Base-by-base conservation (phyloP, 2,888 invertebrate species). In the Willowsia nigromaculata region DNA sequence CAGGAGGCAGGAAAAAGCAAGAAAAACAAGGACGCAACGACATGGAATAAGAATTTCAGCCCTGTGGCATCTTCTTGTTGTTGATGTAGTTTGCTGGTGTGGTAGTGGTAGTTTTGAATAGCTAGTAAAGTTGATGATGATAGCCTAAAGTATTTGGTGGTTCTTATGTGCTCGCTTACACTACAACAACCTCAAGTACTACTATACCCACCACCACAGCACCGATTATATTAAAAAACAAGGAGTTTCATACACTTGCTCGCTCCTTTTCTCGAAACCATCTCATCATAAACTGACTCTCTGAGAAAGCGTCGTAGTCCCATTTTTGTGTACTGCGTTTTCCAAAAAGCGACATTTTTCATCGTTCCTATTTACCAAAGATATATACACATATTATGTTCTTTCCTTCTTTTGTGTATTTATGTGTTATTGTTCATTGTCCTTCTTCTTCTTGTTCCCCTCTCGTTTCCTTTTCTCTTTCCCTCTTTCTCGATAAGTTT, bases 361-460 rank as follows among this genome's bases (percentile, higher is more conserved):
- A 89, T 89, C 85, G 74, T 86, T 33, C 71, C 88, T 65, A 30
- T 71, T 53, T 83, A 25, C 62, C 40, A 74, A 74, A 47, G 27
- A 74, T 33, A 74, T 43, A 74, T 74, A 43, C 33, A 65, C 15
- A 33, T 56, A 56, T 56, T n/a, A 59, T 78, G 37, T 53, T 53
- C 56, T 81, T 81, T 59, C 78, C 80, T 68, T 43, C 30, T 68
- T 82, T 18, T 78, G 53, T 65, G 22, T 47, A 30, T 81, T 82
- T 89, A 62, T 86, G 65, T 86, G 71, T 81, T 85, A 85, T 89
- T 89, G 89, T 89, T 82, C 89, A 89, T 89, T 89, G 89, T 89
- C 85, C 85, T 89, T 82, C 40, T 89, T 82, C 40, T 78, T 76
- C 78, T 40, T 59, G 85, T 80, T 85, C 84, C 47, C 80, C 80